These are phyloP conservation scores for Zygaena filipendulae DNA, from an alignment of 2,888 invertebrate genomes.

Conservation along the genomic window DNA sequence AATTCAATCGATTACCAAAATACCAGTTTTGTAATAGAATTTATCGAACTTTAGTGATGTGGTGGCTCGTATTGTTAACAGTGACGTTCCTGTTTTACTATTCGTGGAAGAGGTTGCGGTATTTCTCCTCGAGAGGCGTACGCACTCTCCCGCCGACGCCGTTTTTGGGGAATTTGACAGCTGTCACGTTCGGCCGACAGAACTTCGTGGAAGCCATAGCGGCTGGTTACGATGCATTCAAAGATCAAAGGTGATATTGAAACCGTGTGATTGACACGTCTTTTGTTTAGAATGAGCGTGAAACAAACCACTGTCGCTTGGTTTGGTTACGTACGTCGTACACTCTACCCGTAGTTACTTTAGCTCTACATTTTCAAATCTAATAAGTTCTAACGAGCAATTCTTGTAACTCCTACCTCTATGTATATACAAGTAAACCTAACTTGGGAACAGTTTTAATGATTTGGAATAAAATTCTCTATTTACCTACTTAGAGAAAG, in stretches of 20 bases:
- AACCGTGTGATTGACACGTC: not conserved
- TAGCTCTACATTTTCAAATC: too few relatives aligned
- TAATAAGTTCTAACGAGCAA: too few relatives aligned
- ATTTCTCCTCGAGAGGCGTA: slow-evolving; percentile 34
- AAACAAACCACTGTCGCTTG: too few relatives aligned
- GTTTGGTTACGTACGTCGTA: too few relatives aligned
- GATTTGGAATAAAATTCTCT: too few relatives aligned
- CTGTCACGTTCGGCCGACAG: slow-evolving; percentile 35
- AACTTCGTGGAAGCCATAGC: slow-evolving; percentile 41
- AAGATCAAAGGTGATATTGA: slow-evolving; percentile 37
- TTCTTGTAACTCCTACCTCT: too few relatives aligned
- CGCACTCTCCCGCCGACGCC: slow-evolving; percentile 31
- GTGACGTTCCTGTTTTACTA: slow-evolving; percentile 28
- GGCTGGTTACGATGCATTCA: slow-evolving; percentile 35
- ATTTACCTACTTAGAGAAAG: too few relatives aligned
- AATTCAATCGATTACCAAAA: slow-evolving; percentile 2
- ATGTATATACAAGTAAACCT: too few relatives aligned
- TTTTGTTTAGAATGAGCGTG: too few relatives aligned
- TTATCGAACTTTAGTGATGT: slow-evolving; percentile 20
- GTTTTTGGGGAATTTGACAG: slow-evolving; percentile 39
- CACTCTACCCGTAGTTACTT: too few relatives aligned
- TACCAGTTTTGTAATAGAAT: slow-evolving; percentile 3
- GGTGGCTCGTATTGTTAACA: slow-evolving; percentile 27
- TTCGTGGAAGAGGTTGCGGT: slow-evolving; percentile 29
- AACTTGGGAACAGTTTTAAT: too few relatives aligned